Percentiles rank a stretch among this genome's conserved stretches.
These are phyloP conservation scores for Slavum lentiscoides DNA, from an alignment of 2,888 invertebrate genomes.

Conservation along the genomic window DNA sequence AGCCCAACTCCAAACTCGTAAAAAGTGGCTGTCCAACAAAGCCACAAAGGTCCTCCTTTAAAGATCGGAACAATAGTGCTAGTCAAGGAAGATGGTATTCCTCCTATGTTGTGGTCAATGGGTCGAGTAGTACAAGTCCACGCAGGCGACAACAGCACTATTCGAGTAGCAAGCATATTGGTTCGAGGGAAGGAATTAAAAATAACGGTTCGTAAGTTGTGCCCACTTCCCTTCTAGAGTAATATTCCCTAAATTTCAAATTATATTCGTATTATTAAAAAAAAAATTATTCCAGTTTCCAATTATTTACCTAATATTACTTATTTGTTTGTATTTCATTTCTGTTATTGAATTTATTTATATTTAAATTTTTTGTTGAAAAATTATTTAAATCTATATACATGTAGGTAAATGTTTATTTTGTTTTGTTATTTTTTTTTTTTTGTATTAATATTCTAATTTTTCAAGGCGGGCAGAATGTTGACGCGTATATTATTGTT, in stretches of 20 bases:
- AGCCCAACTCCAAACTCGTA: conserved; percentile 53
- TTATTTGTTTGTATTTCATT: too few relatives aligned
- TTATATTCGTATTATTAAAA: too few relatives aligned
- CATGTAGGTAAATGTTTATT: too few relatives aligned
- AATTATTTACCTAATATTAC: too few relatives aligned
- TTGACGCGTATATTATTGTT: neutral
- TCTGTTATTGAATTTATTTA: too few relatives aligned
- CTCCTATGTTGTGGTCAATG: neutral
- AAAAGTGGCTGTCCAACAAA: conserved; percentile 33
- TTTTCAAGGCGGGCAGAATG: neutral
- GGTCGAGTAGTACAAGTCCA: neutral
- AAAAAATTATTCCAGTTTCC: too few relatives aligned
- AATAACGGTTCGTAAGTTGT: neutral
- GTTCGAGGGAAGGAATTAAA: neutral
- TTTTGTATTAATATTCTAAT: neutral
- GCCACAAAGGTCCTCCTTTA: neutral
- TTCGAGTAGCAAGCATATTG: neutral
- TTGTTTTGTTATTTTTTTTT: neutral
- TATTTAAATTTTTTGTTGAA: too few relatives aligned
- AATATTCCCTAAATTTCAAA: neutral
- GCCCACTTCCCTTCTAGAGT: neutral
- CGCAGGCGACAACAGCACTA: neutral
- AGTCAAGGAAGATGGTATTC: neutral
- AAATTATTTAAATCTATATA: too few relatives aligned
- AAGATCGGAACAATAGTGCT: neutral